Evolutionary conservation across 2,888 invertebrate genomes (phyloP), one percentile per base, ranked within the genome.

Genomic region (Andrena fulva): DNA sequence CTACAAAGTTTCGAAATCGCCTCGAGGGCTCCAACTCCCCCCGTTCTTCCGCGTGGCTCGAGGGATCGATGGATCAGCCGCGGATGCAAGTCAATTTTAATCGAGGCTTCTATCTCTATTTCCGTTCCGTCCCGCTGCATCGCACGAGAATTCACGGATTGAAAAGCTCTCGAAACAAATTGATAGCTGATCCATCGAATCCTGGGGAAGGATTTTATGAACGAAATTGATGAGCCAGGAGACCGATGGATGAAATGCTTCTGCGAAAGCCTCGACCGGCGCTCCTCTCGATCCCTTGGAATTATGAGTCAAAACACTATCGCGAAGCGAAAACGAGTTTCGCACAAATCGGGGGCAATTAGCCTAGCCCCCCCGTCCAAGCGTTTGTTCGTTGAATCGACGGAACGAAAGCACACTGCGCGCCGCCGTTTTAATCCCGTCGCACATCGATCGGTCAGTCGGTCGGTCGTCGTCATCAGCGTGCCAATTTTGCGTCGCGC

Each of bases 1-100:
- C 82, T 73, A 56, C 70, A 73, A 77, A 81, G 75, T 83, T 74
- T 84, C 62, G 48, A 73, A 74, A 78, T 24, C 60, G 59, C 33
- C 62, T 70, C 50, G 54, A 64, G 64, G n/a, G 35, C 70, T 72
- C 71, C 60, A 20, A 10, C 20, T 1, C 8, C 59, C 56, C 31
- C n/a, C 3, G 10, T 50, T 10, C 48, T 6, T 6, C 12, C 24
- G n/a, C 12, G 4, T 5, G 67, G 31, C 63, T 76, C 60, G 52
- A 60, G 20, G 56, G 73, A 59, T 63, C 69, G 76, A 67, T 50
- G 50, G 33, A 67, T 78, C 73, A 59, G 54, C 29, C 52, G 64
- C 42, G 71, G 71, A 62, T 42, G 24, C 66, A 24, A 27, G 48
- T 31, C 12, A 56, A 35, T 68, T 72, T 59, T 77, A 66, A 63